These are phyloP conservation scores for Eremophila alpestris DNA, from an alignment of 2,797 vertebrate species.

Conservation along the genomic window DNA sequence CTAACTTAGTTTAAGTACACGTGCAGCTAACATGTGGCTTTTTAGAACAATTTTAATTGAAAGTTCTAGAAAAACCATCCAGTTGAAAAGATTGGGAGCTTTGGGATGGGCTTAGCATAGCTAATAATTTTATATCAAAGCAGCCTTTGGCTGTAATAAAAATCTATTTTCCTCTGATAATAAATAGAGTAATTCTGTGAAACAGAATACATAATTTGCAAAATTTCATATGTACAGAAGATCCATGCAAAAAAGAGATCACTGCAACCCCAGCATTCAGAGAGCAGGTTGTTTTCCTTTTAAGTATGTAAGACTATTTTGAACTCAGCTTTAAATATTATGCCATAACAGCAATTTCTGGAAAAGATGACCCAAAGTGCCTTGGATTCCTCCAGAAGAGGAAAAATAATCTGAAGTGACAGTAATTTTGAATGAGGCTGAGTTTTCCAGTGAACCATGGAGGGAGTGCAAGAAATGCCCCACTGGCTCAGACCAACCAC, in stretches of 20 bases:
- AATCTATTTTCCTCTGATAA: slow-evolving; percentile 78
- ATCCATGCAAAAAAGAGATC: slow-evolving; percentile 23
- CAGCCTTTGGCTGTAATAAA: slow-evolving; percentile 80
- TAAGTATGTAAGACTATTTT: slow-evolving; percentile 36
- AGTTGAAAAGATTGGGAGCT: slow-evolving; percentile 79
- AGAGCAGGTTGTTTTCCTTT: slow-evolving; percentile 29
- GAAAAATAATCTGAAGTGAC: slow-evolving; percentile 14
- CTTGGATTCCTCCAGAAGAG: slow-evolving; percentile 14
- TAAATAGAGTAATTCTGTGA: slow-evolving; percentile 73
- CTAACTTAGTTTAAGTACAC: slow-evolving; percentile 77
- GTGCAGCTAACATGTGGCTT: slow-evolving; percentile 75
- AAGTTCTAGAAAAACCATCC: slow-evolving; percentile 78
- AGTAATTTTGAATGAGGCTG: slow-evolving; percentile 11
- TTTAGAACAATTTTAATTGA: slow-evolving; percentile 83
- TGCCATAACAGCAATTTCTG: slow-evolving; percentile 29
- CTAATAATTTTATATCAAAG: slow-evolving; percentile 83
- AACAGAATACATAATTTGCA: slow-evolving; percentile 72
- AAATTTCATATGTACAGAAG: slow-evolving; percentile 37
- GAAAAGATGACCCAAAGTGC: slow-evolving; percentile 36
- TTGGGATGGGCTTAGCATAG: slow-evolving; percentile 79
- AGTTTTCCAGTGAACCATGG: neutral
- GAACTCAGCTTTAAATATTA: slow-evolving; percentile 64
- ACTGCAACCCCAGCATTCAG: neutral
- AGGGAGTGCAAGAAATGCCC: neutral
- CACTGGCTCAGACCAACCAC: neutral